A percentile compares a stretch with the other conserved stretches of the same genome.
phyloP scores from a whole-genome alignment of 2,113 vertebrate genomes.

The Caloenas nicobarica region DNA sequence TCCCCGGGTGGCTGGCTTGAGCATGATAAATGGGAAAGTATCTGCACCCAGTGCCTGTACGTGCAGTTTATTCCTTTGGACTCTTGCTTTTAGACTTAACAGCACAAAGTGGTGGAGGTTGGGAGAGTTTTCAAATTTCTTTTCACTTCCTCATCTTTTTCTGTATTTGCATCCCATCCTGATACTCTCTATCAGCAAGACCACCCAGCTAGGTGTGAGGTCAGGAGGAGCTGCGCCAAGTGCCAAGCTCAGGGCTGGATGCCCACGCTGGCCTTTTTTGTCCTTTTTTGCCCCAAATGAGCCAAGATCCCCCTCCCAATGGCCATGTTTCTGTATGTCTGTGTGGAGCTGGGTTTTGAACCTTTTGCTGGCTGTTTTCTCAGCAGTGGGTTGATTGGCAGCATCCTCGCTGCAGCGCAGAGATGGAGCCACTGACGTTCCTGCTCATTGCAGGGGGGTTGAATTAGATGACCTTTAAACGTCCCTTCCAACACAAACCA shows the following conservation, averaged over 20 bases:
- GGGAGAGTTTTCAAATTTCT: neutral
- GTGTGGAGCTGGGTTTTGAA: neutral
- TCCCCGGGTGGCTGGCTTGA: neutral
- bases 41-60: neutral
- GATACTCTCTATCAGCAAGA: neutral
- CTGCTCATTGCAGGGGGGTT: neutral
- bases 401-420: rapidly evolving
- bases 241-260: neutral
- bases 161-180: neutral
- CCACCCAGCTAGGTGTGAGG: neutral
- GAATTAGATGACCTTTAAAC: neutral
- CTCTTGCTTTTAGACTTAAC: neutral
- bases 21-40: neutral
- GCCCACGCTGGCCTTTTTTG: neutral
- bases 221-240: neutral
- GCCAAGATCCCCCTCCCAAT: neutral
- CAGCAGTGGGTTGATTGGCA: neutral
- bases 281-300: neutral
- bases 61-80: neutral
- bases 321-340: neutral
- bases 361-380: neutral
- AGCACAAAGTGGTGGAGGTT: neutral
- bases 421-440: neutral
- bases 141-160: neutral
- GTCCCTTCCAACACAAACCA: neutral